Base-by-base conservation (phyloP, 2,797 vertebrate genomes). In the Perodicticus potto region DNA sequence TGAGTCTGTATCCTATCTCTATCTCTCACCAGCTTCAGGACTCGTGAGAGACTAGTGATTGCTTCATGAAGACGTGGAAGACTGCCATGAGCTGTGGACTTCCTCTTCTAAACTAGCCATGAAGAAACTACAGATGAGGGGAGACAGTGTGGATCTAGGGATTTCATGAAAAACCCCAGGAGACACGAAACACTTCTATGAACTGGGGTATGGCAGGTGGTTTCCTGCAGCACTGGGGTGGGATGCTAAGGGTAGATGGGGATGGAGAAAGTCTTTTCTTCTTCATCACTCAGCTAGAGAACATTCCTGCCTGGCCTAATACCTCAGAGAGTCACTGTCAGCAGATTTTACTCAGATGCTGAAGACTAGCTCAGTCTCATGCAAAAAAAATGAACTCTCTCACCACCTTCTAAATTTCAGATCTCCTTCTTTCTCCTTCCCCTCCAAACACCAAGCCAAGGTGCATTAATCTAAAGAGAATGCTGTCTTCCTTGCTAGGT, bases 291-390 rank as follows among this genome's bases (percentile, higher is more conserved):
- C 17, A n/a, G 1, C 27, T 70, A 40, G 29, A 4, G 45, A 53
- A 59, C 19, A 61, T 55, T 70, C 29, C 22, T 57, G 7, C 12
- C 10, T 40, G 4, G 4, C 0, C 43, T 45, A 13, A 1, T 59
- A 3, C 11, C 10, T 0, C 10, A n/a, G 3, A 1, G 32, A 61
- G 16, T 34, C 57, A 45, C 0, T 7, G 7, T 59, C 2, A 87
- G 13, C 3, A 74, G 49, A 1, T 7, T 13, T 63, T 55, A 5
- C 13, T 65, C 19, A 63, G 16, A 49, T 53, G 25, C 73, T 19
- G 7, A 67, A 69, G 7, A 14, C 13, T 59, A 74, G 25, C 11
- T 43, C 43, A 80, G 17, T 1, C 9, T 1, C 0, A 20, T 76
- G 6, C 8, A 49, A 72, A 37, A 16, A 59, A 37, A 29, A 8